A percentile compares a stretch with the other conserved stretches of the same genome.
phyloP scores from a whole-genome alignment of 1,140 invertebrate species.

The Bombus balteatus region DNA sequence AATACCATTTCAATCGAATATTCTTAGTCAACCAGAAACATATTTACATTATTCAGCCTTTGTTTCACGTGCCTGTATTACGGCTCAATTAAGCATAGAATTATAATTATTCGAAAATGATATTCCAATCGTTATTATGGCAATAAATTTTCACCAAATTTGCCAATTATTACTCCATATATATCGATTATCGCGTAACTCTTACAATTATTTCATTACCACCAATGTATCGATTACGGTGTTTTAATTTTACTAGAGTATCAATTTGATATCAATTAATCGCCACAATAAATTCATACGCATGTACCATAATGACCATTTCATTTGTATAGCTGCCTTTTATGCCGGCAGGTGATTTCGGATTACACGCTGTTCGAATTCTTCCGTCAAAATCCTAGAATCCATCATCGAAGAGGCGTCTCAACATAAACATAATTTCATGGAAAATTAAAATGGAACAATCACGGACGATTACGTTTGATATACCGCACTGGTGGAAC shows the following conservation, averaged over 20 bases:
- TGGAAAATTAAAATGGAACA: background rate
- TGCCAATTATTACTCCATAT: background rate
- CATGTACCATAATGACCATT: background rate
- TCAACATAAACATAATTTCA: background rate
- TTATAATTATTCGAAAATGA: background rate
- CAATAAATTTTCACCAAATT: background rate
- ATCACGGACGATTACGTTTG: background rate
- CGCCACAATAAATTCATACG: background rate
- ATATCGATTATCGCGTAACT: background rate
- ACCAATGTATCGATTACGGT: too few species aligned
- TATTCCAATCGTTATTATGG: background rate
- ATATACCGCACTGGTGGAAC: background rate
- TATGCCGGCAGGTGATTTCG: background rate
- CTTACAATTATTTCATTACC: background rate
- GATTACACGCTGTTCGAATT: background rate
- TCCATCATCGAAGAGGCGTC: background rate
- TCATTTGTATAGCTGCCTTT: background rate
- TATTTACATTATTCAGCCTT: background rate
- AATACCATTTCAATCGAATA: background rate
- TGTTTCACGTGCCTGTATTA: background rate
- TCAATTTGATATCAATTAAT: background rate
- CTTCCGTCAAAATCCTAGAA: conserved; percentile 13
- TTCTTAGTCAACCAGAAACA: background rate
- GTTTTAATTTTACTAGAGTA: background rate
- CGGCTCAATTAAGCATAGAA: background rate